Evolutionary conservation across 2,113 vertebrate genomes (phyloP).

Genomic region (Gopherus flavomarginatus): DNA sequence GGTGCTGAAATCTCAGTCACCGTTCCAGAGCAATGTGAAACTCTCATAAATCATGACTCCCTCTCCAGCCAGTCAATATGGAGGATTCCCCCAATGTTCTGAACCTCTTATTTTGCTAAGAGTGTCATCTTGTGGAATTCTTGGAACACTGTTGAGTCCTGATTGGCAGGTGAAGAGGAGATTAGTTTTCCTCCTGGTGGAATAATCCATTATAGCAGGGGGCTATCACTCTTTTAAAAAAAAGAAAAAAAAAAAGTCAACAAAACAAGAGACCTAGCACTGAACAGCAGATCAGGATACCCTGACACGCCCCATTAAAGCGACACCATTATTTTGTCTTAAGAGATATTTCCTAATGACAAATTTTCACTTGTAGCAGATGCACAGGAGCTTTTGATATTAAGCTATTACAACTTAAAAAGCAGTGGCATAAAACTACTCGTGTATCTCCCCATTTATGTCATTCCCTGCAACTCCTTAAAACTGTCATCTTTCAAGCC

Average conservation of each 20-base stretch:
- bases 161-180: constrained; percentile 62
- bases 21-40: constrained; percentile 20
- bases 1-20: constrained; percentile 49
- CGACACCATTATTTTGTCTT: constrained; percentile 46
- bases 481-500: background rate
- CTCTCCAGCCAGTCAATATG: background rate
- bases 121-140: constrained; percentile 71
- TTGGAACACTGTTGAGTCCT: constrained; percentile 25
- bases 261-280: constrained; percentile 29
- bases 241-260: constrained; percentile 36
- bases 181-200: constrained; percentile 62
- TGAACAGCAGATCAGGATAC: background rate
- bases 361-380: background rate
- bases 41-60: background rate
- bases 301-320: constrained; percentile 19
- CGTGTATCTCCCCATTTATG: accelerated
- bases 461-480: background rate
- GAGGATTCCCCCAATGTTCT: constrained; percentile 14
- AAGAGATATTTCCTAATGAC: constrained; percentile 36
- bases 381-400: background rate
- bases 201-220: constrained; percentile 50
- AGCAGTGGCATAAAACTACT: background rate
- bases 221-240: constrained; percentile 17
- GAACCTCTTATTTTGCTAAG: constrained; percentile 61
- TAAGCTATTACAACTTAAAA: background rate